Evolutionary conservation across 2,797 vertebrate species (phyloP).

Genomic region (Protosalanx chinensis): DNA sequence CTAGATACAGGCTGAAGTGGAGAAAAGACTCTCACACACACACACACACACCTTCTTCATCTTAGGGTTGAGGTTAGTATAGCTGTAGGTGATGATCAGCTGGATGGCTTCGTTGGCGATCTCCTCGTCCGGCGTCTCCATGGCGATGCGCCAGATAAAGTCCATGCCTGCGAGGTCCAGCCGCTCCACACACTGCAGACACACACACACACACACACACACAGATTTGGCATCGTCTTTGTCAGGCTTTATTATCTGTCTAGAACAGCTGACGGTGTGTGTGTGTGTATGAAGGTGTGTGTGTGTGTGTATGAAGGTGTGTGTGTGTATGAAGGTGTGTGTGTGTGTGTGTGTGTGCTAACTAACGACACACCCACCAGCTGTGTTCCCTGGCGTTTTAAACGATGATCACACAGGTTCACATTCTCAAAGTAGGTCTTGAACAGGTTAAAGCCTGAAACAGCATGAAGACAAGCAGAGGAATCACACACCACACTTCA

Average conservation of each 20-base stretch:
- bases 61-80: slow-evolving; percentile 96
- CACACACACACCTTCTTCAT: slow-evolving; percentile 86
- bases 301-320: background rate
- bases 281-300: background rate
- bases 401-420: slow-evolving; percentile 95
- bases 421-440: slow-evolving; percentile 99
- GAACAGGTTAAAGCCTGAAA: slow-evolving; percentile 94
- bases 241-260: background rate
- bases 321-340: background rate
- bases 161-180: slow-evolving; percentile 97
- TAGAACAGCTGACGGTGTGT: too few relatives aligned
- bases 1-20: background rate
- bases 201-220: slow-evolving; percentile 12
- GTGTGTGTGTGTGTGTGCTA: too few relatives aligned
- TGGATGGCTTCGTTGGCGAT: slow-evolving; percentile 99
- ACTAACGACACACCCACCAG: slow-evolving; percentile 71
- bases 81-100: slow-evolving; percentile 97
- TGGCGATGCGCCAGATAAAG: slow-evolving; percentile 99
- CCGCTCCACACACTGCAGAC: slow-evolving; percentile 90
- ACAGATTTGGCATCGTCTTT: background rate
- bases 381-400: slow-evolving; percentile 96
- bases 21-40: background rate
- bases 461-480: slow-evolving; percentile 3
- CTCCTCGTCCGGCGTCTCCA: slow-evolving; percentile 99
- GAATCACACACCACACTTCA: background rate